Percentiles rank a stretch among this genome's conserved stretches.
Evolutionary conservation across 2,797 vertebrate species (phyloP).

Genomic region (Myripristis jacobus): DNA sequence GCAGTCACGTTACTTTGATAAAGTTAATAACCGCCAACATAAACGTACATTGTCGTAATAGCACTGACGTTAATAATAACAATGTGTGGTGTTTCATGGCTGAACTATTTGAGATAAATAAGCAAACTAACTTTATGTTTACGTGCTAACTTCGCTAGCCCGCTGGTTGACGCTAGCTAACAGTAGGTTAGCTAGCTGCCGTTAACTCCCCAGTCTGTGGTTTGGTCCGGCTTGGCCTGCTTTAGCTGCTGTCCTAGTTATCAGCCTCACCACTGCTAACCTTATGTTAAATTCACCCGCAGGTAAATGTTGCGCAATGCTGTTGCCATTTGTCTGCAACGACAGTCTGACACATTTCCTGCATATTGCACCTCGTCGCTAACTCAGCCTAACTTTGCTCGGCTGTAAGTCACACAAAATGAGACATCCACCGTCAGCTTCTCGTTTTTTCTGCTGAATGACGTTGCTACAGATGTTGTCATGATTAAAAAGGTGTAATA

Average conservation of each 20-base stretch:
- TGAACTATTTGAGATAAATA: background rate
- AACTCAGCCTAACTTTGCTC: background rate
- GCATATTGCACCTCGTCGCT: background rate
- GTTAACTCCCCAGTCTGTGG: background rate
- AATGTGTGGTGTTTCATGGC: too few relatives aligned
- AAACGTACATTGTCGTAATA: too few relatives aligned
- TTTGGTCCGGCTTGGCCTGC: conserved; percentile 1
- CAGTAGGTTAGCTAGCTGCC: background rate
- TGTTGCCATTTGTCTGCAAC: conserved; percentile 40
- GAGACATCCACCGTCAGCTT: background rate
- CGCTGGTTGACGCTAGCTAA: conserved; percentile 9
- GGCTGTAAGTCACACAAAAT: background rate
- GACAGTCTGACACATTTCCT: conserved; percentile 41
- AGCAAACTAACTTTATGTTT: conserved; percentile 37
- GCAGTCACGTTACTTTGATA: background rate
- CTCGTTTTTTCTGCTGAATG: background rate
- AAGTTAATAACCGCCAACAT: too few relatives aligned
- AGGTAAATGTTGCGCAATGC: background rate
- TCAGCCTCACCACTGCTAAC: background rate
- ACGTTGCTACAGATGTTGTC: background rate
- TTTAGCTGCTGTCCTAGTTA: background rate
- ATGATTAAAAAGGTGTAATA: background rate
- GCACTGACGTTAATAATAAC: too few relatives aligned
- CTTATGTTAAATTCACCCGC: background rate
- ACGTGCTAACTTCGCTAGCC: conserved; percentile 38